Evolutionary conservation across 1,140 invertebrate species (phyloP), one percentile per base, ranked within the genome.

Genomic region (Papilio glaucus): DNA sequence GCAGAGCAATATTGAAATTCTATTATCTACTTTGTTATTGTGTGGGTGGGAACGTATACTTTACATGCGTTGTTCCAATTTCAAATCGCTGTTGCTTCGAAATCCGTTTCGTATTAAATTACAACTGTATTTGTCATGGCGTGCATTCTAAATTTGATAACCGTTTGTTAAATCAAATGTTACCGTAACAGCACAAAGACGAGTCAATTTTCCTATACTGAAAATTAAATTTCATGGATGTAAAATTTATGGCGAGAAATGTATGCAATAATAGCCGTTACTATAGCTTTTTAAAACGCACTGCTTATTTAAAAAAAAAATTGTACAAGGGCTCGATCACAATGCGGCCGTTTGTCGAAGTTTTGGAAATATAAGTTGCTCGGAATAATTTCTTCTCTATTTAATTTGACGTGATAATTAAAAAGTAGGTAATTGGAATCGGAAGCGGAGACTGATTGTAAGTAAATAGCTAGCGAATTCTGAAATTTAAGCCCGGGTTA

Each of bases 1-100:
- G 72, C 72, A 73, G 39, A 74, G 72, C 72, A 72, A 74, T 77
- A 82, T 79, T 73, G 68, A 74, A 74, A 74, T 71, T 74, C 67
- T 74, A 61, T 72, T 72, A 61, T 65, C 62, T 63, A 53, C 71
- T 65, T 65, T 57, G 41, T 72, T 72, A 65, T 65, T 72, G 61
- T 72, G 62, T 72, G 71, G 71, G 60, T 69, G 67, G 67, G 67
- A 69, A 69, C 42, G 67, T 69, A 69, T 69, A 69, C 42, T 69
- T 69, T 69, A 69, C 67, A 69, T 53, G 67, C 26, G 45, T 18
- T 49, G 67, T 53, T 69, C 67, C 45, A 69, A 33, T 69, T 69
- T 29, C 29, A 53, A 15, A 69, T 45, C 65, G 15, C 7, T 33
- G 13, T 9, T 15, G 24, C 21, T 21, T 45, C n/a, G 18, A 68